Percentiles rank a stretch among this genome's conserved stretches.
phyloP scores from a whole-genome alignment of 2,888 invertebrate genomes.

The Microplitis manilae region DNA sequence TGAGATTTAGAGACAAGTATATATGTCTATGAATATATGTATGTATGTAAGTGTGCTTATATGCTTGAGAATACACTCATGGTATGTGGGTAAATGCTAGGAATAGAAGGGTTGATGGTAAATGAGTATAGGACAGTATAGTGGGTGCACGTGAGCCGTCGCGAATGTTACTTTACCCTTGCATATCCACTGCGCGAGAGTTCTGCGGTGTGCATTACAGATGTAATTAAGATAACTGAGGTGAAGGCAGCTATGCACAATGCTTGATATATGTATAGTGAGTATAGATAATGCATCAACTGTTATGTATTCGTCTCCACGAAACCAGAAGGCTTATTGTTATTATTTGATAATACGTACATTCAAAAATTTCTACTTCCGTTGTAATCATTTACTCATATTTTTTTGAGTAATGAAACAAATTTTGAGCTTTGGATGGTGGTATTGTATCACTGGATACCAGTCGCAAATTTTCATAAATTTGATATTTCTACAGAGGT shows the following conservation, averaged over 20 bases:
- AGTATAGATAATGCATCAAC: conserved; percentile 35
- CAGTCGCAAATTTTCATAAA: no score
- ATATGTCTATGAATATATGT: conserved; percentile 22
- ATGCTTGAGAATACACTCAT: conserved; percentile 36
- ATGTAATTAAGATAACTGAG: conserved; percentile 71
- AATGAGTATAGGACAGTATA: not conserved
- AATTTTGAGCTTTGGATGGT: no score
- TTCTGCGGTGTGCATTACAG: conserved; percentile 68
- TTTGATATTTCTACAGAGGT: no score
- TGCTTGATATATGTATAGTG: conserved; percentile 64
- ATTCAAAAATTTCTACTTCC: not conserved
- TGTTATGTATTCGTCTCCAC: conserved; percentile 56
- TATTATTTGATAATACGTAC: not conserved
- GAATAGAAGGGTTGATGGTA: conserved; percentile 16
- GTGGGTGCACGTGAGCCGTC: conserved; percentile 29
- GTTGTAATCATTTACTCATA: no score
- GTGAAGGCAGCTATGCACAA: conserved; percentile 69
- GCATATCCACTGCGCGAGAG: conserved; percentile 44
- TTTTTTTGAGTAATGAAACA: no score
- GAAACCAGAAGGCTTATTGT: conserved; percentile 28
- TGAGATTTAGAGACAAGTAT: conserved; percentile 21
- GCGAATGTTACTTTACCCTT: conserved; percentile 23
- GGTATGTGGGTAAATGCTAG: conserved; percentile 14
- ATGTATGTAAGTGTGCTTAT: no score
- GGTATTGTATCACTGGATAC: no score